Base-by-base conservation (phyloP, 92 coral and sea anemone genomes). In the Plumapathes pennacea region DNA sequence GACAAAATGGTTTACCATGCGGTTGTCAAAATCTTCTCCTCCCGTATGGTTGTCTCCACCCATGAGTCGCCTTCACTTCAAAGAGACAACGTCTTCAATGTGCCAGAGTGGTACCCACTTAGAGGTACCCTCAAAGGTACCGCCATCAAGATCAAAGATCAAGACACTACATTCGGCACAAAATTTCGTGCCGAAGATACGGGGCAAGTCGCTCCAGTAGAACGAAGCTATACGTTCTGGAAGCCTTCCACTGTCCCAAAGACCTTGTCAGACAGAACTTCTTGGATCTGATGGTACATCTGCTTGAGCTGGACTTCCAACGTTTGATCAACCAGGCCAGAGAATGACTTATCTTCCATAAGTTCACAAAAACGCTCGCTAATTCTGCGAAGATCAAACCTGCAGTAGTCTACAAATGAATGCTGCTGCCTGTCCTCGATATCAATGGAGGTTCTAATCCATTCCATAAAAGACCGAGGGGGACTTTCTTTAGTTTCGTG, bases 101-200 rank as follows among this genome's bases (percentile, higher is more conserved):
- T 90, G 62, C 43, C 86, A 78, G 56, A 90, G 57, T 2, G 97
- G 87, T 10, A 90, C n/a, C n/a, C n/a, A n/a, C n/a, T n/a, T n/a
- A n/a, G n/a, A n/a, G n/a, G n/a, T n/a, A n/a, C n/a, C 97, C 71
- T 90, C 97, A 80, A 90, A 90, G 45, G 97, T 90, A 27, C 97
- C 97, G 8, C 97, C 97, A 54, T 95, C 97, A 39, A 90, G 96
- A 70, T 91, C 97, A 59, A 72, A 91, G 86, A 91, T 91, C 22
- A 91, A 83, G 18, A 91, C 97, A 50, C 84, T 84, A 29, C 76
- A 51, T 50, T 91, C 97, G 0, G 51, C 64, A 32, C 96, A 85
- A 43, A 87, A 89, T 52, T 88, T 87, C 82, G 87, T 91, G 84
- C 88, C 97, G 65, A 91, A 75, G n/a, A n/a, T n/a, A n/a, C n/a